phyloP scores from a whole-genome alignment of 1,140 invertebrate species.

The Hyposmocoma kahamanoa region DNA sequence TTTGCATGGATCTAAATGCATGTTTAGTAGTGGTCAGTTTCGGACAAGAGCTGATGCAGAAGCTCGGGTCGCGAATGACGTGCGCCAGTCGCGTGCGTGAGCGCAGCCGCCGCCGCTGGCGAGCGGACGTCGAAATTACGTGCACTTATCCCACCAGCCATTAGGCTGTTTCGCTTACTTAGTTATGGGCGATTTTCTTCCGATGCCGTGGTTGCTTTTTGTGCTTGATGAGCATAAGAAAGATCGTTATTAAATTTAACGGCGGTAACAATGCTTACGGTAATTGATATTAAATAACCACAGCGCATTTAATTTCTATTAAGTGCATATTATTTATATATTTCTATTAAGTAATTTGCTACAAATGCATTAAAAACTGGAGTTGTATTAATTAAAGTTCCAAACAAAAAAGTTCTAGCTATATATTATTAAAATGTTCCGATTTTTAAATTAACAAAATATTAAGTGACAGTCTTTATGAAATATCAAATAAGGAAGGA shows the following conservation, averaged over 20 bases:
- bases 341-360: too few relatives aligned
- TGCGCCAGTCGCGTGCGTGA: constrained; percentile 54
- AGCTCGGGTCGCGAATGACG: constrained; percentile 36
- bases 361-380: too few relatives aligned
- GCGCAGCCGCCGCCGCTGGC: constrained; percentile 32
- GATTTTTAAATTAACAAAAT: too few relatives aligned
- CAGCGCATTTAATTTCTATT: too few relatives aligned
- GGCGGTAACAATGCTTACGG: neutral
- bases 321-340: too few relatives aligned
- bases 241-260: too few relatives aligned
- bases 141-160: constrained; percentile 36
- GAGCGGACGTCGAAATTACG: constrained; percentile 58
- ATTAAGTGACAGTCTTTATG: neutral
- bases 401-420: too few relatives aligned
- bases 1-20: neutral
- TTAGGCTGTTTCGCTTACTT: constrained; percentile 34
- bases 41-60: constrained; percentile 17
- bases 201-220: too few relatives aligned
- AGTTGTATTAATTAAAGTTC: too few relatives aligned
- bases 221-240: too few relatives aligned
- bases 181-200: constrained; percentile 16
- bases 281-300: neutral
- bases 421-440: too few relatives aligned
- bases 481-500: neutral
- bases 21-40: constrained; percentile 13